These are phyloP conservation scores for Xylota segnis DNA, from an alignment of 2,888 invertebrate genomes.

Conservation along the genomic window DNA sequence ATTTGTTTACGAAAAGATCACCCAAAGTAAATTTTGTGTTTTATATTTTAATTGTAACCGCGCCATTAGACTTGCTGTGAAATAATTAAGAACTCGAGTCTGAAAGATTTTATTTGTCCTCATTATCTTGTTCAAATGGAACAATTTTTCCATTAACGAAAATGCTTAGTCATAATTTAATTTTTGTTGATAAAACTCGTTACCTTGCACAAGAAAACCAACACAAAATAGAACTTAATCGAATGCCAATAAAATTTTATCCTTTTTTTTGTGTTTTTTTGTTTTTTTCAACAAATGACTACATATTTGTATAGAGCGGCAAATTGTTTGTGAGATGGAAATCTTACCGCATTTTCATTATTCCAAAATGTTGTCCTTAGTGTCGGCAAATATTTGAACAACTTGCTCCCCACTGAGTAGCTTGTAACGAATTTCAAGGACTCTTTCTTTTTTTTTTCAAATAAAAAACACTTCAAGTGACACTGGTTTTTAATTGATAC, in stretches of 20 bases:
- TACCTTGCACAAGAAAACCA: not conserved
- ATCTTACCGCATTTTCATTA: slow-evolving; percentile 72
- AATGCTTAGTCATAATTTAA: slow-evolving; percentile 4
- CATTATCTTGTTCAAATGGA: not conserved
- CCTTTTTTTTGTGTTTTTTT: too few relatives aligned
- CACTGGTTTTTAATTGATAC: slow-evolving; percentile 27
- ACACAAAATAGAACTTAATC: not conserved
- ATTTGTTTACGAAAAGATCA: not conserved
- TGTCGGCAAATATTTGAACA: slow-evolving; percentile 22
- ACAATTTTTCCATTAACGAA: slow-evolving; percentile 3
- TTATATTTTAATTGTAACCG: slow-evolving; percentile 11
- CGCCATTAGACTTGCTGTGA: slow-evolving; percentile 8
- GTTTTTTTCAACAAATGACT: too few relatives aligned
- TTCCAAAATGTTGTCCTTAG: slow-evolving; percentile 36
- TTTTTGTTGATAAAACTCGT: slow-evolving; percentile 4
- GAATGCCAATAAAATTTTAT: not conserved
- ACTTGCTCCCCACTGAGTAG: not conserved
- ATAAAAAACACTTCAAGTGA: slow-evolving; percentile 14
- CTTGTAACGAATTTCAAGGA: slow-evolving; percentile 4
- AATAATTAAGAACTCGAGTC: slow-evolving; percentile 1
- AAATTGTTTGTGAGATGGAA: not conserved
- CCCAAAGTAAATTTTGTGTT: not conserved
- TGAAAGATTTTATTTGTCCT: not conserved
- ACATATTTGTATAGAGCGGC: not conserved
- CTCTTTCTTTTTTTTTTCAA: not conserved